Evolutionary conservation across 2,797 vertebrate species (phyloP).

Genomic region (Channa striata): DNA sequence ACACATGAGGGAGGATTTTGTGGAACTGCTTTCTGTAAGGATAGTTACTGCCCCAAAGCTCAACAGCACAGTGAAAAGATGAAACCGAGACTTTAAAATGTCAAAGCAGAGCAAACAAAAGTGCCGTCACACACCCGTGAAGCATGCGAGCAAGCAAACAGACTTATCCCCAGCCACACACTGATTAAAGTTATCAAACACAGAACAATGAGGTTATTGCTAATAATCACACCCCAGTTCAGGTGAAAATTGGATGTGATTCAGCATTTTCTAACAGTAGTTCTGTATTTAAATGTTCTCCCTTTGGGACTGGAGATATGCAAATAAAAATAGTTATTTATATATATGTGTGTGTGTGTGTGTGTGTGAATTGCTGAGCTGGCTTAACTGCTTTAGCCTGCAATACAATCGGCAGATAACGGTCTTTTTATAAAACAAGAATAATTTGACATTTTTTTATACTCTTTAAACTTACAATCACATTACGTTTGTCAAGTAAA

Average conservation of each 20-base stretch:
- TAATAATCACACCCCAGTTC: conserved; percentile 2
- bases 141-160: not conserved
- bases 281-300: not conserved
- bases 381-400: not conserved
- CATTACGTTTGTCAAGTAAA: not conserved
- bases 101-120: not conserved
- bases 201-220: conserved; percentile 12
- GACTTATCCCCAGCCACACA: not conserved
- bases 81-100: not conserved
- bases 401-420: not conserved
- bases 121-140: not conserved
- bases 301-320: not conserved
- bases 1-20: conserved; percentile 14
- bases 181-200: conserved; percentile 19
- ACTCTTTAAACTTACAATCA: not conserved
- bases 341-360: no score
- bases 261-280: not conserved
- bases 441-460: not conserved
- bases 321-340: not conserved
- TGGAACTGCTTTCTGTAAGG: conserved; percentile 34
- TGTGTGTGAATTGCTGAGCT: not conserved
- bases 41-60: conserved; percentile 15
- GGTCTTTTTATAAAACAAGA: not conserved
- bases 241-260: not conserved
- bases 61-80: conserved; percentile 1